A percentile compares a stretch with the other conserved stretches of the same genome.
Conservation (phyloP, 2,113 vertebrate genomes). For the Anhinga rufa region DNA sequence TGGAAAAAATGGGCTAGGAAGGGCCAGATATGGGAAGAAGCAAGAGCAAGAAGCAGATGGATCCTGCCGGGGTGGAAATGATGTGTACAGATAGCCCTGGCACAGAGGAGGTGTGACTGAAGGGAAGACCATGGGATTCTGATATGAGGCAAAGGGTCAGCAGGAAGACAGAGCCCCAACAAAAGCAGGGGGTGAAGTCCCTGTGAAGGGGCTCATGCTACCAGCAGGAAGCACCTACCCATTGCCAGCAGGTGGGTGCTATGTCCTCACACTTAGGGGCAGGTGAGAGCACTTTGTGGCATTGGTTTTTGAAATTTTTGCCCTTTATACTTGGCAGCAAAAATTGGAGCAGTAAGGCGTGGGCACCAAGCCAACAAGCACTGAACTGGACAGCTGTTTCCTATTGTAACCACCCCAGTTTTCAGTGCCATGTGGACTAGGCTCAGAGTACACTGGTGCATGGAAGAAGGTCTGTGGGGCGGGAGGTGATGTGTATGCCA, state of each 20-base stretch:
- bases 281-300: not conserved
- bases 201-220: not conserved
- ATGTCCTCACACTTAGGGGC: accelerated
- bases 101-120: not conserved
- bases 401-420: not conserved
- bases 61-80: not conserved
- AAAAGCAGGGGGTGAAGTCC: not conserved
- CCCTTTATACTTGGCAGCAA: not conserved
- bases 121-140: not conserved
- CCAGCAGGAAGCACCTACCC: not conserved
- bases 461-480: not conserved
- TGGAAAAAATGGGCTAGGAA: not conserved
- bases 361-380: not conserved
- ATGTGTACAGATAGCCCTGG: not conserved
- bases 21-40: not conserved
- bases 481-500: not conserved
- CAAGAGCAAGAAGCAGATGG: not conserved
- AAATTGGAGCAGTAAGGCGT: not conserved
- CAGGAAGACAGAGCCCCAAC: not conserved
- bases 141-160: not conserved
- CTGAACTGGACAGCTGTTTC: not conserved
- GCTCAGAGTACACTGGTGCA: not conserved
- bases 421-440: not conserved
- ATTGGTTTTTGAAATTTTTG: not conserved
- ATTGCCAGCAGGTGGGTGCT: not conserved